Percentiles rank a stretch among this genome's conserved stretches.
Conservation (phyloP, 2,888 invertebrate genomes). For the Pseudeuparius sepicola region DNA sequence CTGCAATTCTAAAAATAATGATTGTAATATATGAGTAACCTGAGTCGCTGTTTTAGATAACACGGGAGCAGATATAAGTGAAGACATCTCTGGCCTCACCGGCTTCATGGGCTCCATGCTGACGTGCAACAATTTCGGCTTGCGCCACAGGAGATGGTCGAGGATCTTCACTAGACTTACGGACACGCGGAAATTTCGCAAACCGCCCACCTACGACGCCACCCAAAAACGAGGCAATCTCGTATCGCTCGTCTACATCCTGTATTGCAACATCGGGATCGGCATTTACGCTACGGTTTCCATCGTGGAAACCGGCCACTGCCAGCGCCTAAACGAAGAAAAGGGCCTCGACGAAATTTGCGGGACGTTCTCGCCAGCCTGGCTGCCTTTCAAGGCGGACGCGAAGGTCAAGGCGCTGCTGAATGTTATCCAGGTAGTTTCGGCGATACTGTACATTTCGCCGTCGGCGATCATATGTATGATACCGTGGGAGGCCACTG, state of each 20-base stretch:
- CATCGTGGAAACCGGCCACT: constrained; percentile 10
- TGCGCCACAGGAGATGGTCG: constrained; percentile 11
- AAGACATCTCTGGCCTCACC: constrained; percentile 13
- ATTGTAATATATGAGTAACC: too few relatives aligned
- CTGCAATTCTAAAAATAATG: too few relatives aligned
- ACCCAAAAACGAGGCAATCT: constrained; percentile 3
- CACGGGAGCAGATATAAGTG: constrained; percentile 11
- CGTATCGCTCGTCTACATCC: constrained; percentile 9
- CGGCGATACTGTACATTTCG: constrained; percentile 11
- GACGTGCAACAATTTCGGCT: constrained; percentile 9
- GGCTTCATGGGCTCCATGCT: constrained; percentile 13
- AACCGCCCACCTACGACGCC: constrained; percentile 3
- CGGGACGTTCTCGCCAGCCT: constrained; percentile 13
- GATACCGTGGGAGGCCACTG: constrained; percentile 13
- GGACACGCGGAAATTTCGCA: constrained; percentile 12
- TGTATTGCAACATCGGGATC: constrained; percentile 10
- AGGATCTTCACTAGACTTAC: constrained; percentile 8
- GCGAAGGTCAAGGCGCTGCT: too few relatives aligned
- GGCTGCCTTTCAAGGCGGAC: too few relatives aligned
- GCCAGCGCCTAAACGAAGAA: constrained; percentile 11
- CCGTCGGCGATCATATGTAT: constrained; percentile 12
- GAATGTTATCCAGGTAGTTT: constrained; percentile 9
- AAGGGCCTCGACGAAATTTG: constrained; percentile 16
- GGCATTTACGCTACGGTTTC: constrained; percentile 9
- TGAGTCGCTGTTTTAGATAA: constrained; percentile 13